Conservation (phyloP, 2,888 invertebrate genomes). For the Mythimna impura region DNA sequence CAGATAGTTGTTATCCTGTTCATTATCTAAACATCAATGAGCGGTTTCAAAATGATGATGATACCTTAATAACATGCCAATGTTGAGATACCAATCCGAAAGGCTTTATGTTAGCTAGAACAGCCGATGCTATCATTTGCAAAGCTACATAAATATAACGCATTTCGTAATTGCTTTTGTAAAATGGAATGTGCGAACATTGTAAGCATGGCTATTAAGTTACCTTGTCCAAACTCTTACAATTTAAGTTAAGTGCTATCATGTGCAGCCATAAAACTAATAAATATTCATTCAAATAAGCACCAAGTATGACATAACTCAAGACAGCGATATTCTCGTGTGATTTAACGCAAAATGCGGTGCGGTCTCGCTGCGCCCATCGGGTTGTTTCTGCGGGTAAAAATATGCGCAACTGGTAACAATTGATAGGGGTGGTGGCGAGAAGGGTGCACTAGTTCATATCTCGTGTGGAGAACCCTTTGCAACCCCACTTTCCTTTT, state of each 20-base stretch:
- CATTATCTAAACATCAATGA: background rate
- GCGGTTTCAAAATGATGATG: background rate
- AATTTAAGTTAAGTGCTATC: constrained; percentile 28
- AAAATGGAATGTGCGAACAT: constrained; percentile 6
- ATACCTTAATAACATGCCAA: background rate
- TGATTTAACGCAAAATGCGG: constrained; percentile 67
- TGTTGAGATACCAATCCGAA: background rate
- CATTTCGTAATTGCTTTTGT: constrained; percentile 3
- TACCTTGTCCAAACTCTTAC: constrained; percentile 18
- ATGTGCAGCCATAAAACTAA: constrained; percentile 34
- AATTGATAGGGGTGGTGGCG: constrained; percentile 82
- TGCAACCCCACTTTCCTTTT: constrained; percentile 83
- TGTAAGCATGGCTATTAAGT: constrained; percentile 9
- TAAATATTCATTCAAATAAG: constrained; percentile 57
- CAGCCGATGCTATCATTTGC: constrained; percentile 1
- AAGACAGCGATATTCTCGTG: constrained; percentile 62
- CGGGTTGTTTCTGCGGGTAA: constrained; percentile 78
- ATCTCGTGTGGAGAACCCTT: constrained; percentile 81
- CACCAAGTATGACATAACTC: constrained; percentile 45
- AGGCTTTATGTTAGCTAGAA: background rate
- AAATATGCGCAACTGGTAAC: constrained; percentile 88
- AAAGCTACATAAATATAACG: constrained; percentile 8
- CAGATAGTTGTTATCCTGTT: background rate
- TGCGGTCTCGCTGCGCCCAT: constrained; percentile 66
- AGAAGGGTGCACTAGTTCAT: constrained; percentile 83